Percentiles rank a stretch among this genome's conserved stretches.
phyloP scores from a whole-genome alignment of 1,140 invertebrate genomes.

The Ditylenchus dipsaci region DNA sequence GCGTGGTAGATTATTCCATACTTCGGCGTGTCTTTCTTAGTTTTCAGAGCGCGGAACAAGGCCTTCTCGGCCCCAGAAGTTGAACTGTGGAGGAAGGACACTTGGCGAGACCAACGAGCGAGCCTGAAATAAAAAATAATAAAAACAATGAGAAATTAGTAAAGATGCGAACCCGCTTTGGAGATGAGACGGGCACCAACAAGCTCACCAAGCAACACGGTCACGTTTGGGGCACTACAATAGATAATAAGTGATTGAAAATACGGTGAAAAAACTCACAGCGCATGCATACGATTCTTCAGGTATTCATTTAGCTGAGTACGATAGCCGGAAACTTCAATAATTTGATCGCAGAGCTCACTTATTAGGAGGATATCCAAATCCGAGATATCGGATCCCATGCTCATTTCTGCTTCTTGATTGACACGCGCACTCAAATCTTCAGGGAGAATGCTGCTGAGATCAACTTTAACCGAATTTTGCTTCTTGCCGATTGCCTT shows the following conservation, averaged over 20 bases:
- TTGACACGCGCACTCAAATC: conserved; percentile 87
- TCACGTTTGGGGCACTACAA: conserved; percentile 79
- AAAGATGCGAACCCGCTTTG: conserved; percentile 70
- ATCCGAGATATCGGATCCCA: conserved; percentile 96
- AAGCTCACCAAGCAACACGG: conserved; percentile 86
- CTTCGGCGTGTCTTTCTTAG: conserved; percentile 94
- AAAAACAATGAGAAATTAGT: neutral
- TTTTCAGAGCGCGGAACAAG: conserved; percentile 89
- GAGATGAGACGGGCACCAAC: conserved; percentile 90
- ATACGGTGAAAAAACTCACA: conserved; percentile 59
- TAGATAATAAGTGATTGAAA: no score
- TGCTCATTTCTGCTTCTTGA: conserved; percentile 92
- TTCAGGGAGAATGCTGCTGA: conserved; percentile 84
- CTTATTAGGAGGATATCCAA: conserved; percentile 89
- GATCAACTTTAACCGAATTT: conserved; percentile 74
- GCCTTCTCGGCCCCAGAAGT: conserved; percentile 98
- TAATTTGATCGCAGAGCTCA: conserved; percentile 82
- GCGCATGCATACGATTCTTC: conserved; percentile 90
- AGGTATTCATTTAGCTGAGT: conserved; percentile 76
- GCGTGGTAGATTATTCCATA: conserved; percentile 98
- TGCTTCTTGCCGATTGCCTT: conserved; percentile 78
- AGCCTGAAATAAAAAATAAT: conserved; percentile 62
- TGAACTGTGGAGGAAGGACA: conserved; percentile 96
- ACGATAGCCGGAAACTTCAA: conserved; percentile 73
- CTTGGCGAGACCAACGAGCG: conserved; percentile 90